phyloP scores from a whole-genome alignment of 2,888 invertebrate genomes.

The Sipha maydis region DNA sequence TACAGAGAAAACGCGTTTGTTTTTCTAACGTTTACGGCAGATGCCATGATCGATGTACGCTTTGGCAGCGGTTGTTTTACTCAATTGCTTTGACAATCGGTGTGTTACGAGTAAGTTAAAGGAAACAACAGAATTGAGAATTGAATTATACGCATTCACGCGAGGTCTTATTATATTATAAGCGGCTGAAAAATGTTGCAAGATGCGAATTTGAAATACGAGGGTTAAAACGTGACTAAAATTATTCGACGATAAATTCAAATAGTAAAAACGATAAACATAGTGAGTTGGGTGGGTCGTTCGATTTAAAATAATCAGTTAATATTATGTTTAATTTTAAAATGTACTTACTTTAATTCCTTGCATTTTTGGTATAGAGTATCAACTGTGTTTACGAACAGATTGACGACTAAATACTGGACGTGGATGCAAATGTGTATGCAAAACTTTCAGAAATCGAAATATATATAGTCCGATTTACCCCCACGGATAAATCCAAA shows the following conservation, averaged over 20 bases:
- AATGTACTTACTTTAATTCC: conserved; percentile 13
- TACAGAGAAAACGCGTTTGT: too few species aligned
- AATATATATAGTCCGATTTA: conserved; percentile 32
- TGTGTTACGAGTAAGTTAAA: too few species aligned
- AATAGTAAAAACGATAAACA: neutral
- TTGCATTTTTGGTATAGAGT: neutral
- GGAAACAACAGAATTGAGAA: too few species aligned
- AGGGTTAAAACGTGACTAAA: neutral
- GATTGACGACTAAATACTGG: neutral
- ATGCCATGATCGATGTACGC: too few species aligned
- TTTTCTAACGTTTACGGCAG: too few species aligned
- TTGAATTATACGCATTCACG: too few species aligned
- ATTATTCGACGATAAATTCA: neutral
- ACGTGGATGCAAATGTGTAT: conserved; percentile 1
- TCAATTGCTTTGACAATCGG: too few species aligned
- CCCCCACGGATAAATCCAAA: conserved; percentile 37
- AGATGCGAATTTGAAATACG: neutral
- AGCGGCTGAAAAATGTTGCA: too few species aligned
- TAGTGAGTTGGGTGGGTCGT: neutral
- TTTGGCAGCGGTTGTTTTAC: too few species aligned
- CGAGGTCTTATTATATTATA: too few species aligned
- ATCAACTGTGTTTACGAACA: neutral
- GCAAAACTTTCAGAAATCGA: neutral
- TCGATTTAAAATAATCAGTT: neutral
- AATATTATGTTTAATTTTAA: neutral